Evolutionary conservation across 2,113 vertebrate genomes (phyloP).

Genomic region (Vulpes ferrilata): DNA sequence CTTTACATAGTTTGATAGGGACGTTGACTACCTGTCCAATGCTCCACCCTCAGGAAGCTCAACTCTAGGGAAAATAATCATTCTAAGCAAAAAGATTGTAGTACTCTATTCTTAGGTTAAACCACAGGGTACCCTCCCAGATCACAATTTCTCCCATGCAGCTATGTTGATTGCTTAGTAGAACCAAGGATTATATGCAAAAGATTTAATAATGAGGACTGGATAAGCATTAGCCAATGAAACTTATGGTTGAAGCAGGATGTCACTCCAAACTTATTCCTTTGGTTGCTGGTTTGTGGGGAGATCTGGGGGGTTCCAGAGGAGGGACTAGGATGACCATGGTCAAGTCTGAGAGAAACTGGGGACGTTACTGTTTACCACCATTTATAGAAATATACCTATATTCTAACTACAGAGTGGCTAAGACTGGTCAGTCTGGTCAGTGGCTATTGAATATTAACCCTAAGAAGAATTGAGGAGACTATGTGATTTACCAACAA

Average conservation of each 20-base stretch:
- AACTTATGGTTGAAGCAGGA: neutral
- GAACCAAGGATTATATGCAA: neutral
- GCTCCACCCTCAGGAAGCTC: neutral
- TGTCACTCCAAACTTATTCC: neutral
- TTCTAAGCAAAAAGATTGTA: neutral
- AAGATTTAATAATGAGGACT: neutral
- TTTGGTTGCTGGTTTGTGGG: neutral
- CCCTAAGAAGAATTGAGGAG: neutral
- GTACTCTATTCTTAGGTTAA: slow-evolving; percentile 4
- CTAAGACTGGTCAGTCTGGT: neutral
- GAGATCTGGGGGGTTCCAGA: neutral
- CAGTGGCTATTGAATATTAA: neutral
- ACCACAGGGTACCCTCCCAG: neutral
- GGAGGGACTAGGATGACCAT: neutral
- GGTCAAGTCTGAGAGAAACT: neutral
- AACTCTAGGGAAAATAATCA: neutral
- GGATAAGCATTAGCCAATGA: neutral
- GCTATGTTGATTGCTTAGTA: neutral
- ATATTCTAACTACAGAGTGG: neutral
- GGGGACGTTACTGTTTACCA: neutral
- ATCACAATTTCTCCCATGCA: neutral
- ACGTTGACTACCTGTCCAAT: neutral
- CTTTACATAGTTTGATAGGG: neutral
- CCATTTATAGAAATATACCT: neutral
- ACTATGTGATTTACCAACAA: neutral